Conservation (phyloP, 2,888 invertebrate species). For the Agrotis puta region DNA sequence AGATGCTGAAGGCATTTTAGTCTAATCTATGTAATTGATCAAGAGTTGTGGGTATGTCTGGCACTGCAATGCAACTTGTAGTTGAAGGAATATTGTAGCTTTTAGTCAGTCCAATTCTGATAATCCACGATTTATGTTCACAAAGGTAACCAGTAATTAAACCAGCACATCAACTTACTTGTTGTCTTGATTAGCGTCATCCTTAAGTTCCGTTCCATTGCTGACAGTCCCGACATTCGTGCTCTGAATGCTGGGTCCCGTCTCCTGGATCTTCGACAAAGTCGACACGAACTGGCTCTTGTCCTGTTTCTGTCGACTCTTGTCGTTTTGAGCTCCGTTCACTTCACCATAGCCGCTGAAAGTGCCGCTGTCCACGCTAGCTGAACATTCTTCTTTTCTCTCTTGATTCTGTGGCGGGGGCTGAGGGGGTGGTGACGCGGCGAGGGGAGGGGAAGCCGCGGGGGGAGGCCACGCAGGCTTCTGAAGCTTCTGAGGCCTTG, state of each 20-base stretch:
- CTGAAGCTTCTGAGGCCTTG: constrained; percentile 94
- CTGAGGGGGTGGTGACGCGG: constrained; percentile 92
- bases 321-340: constrained; percentile 83
- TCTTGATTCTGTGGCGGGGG: constrained; percentile 69
- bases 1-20: neutral
- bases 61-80: no score
- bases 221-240: constrained; percentile 81
- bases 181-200: constrained; percentile 85
- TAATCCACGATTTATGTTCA: no score
- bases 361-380: constrained; percentile 87
- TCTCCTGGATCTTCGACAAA: constrained; percentile 92
- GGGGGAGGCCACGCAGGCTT: constrained; percentile 94
- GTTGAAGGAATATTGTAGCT: no score
- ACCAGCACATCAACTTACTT: constrained; percentile 73
- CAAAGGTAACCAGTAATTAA: neutral
- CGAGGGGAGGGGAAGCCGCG: constrained; percentile 82
- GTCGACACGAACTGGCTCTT: constrained; percentile 91
- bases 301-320: constrained; percentile 83
- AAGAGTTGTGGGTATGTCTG: no score
- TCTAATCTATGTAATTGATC: neutral
- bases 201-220: constrained; percentile 84
- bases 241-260: constrained; percentile 85
- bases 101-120: no score
- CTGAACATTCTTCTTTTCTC: constrained; percentile 88
- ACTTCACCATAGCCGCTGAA: constrained; percentile 87